A percentile compares a stretch with the other conserved stretches of the same genome.
These are phyloP conservation scores for Eristalinus sepulchralis DNA, from an alignment of 2,888 invertebrate species.

Conservation along the genomic window DNA sequence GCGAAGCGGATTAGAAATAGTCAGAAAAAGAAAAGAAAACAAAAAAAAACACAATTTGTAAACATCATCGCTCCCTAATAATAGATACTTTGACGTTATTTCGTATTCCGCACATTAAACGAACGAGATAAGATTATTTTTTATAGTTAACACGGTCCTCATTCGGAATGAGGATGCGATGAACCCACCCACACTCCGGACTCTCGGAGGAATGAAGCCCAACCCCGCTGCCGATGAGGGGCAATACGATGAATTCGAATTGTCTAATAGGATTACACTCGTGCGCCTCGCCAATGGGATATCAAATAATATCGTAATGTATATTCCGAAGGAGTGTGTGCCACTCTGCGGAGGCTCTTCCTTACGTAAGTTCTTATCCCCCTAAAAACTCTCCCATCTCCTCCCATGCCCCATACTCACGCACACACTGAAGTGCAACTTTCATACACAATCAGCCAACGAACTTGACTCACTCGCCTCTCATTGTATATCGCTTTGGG, in stretches of 20 bases:
- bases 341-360: not conserved
- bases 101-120: constrained; percentile 62
- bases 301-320: constrained; percentile 48
- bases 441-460: not conserved
- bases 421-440: not conserved
- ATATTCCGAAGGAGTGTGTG: constrained; percentile 22
- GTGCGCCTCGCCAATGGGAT: constrained; percentile 22
- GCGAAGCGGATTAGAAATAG: not conserved
- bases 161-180: not conserved
- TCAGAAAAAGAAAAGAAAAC: not conserved
- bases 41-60: constrained; percentile 51
- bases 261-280: constrained; percentile 55
- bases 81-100: constrained; percentile 38
- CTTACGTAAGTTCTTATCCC: not conserved
- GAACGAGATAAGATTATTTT: constrained; percentile 53
- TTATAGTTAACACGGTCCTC: constrained; percentile 44
- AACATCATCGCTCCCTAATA: constrained; percentile 53
- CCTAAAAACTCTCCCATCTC: not conserved
- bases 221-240: not conserved
- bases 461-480: not conserved
- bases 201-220: not conserved
- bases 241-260: constrained; percentile 56
- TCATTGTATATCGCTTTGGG: constrained; percentile 22
- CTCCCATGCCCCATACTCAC: not conserved
- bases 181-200: not conserved